These are phyloP conservation scores for Lytechinus variegatus DNA, from an alignment of 35 echinoderm and acorn worm species.

Conservation along the genomic window DNA sequence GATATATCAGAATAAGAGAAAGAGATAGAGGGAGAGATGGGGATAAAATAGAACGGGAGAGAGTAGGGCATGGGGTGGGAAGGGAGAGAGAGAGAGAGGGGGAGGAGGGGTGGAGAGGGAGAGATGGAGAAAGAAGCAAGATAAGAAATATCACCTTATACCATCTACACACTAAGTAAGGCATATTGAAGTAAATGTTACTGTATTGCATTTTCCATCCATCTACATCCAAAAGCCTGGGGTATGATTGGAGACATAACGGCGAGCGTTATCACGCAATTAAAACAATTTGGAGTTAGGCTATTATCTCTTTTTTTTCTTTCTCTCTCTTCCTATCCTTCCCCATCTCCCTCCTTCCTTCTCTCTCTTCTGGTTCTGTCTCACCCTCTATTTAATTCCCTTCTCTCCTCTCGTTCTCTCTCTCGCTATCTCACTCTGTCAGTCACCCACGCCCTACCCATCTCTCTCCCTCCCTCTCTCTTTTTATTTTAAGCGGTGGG, in stretches of 20 bases:
- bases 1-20: neutral
- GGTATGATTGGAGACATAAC: neutral
- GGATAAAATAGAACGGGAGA: neutral
- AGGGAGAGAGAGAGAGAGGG: neutral
- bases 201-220: neutral
- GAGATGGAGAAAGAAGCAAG: neutral
- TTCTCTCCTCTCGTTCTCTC: too few species aligned
- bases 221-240: neutral
- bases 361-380: neutral
- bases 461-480: neutral
- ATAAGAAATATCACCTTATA: neutral
- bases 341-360: neutral
- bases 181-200: neutral
- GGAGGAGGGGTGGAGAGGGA: too few species aligned
- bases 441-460: neutral
- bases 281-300: constrained; percentile 42
- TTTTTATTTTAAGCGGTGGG: neutral
- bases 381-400: neutral
- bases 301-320: neutral
- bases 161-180: neutral
- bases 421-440: too few species aligned
- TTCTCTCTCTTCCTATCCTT: neutral
- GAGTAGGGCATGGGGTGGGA: neutral
- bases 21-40: neutral
- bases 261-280: constrained; percentile 25